A percentile compares a stretch with the other conserved stretches of the same genome.
These are phyloP conservation scores for Thyatira batis DNA, from an alignment of 2,888 invertebrate genomes.

Conservation along the genomic window DNA sequence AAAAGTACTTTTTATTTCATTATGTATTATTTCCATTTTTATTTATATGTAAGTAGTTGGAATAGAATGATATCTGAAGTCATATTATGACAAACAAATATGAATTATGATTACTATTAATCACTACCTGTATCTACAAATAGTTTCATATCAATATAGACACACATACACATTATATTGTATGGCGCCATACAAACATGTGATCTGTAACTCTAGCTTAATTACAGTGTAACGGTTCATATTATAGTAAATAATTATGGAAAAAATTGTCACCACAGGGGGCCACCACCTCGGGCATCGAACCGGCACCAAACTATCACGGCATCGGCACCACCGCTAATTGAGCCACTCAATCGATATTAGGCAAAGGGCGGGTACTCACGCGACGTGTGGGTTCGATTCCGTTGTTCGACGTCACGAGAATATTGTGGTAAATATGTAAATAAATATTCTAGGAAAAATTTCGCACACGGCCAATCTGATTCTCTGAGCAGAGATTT, in stretches of 20 bases:
- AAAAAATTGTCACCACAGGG: slow-evolving; percentile 40
- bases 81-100: too few relatives aligned
- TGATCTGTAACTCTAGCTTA: background rate
- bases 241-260: slow-evolving; percentile 47
- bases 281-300: slow-evolving; percentile 22
- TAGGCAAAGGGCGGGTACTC: slow-evolving; percentile 34
- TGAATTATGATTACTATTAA: too few relatives aligned
- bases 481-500: too few relatives aligned
- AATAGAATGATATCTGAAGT: too few relatives aligned
- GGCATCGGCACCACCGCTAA: slow-evolving; percentile 43
- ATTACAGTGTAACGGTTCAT: slow-evolving; percentile 5
- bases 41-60: too few relatives aligned
- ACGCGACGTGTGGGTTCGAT: slow-evolving; percentile 20
- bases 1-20: too few relatives aligned
- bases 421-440: background rate
- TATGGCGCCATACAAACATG: background rate
- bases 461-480: too few relatives aligned
- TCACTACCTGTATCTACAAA: too few relatives aligned
- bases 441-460: too few relatives aligned
- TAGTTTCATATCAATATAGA: too few relatives aligned
- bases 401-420: slow-evolving; percentile 23
- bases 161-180: too few relatives aligned
- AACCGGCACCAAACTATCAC: slow-evolving; percentile 6
- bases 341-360: slow-evolving; percentile 53
- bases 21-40: too few relatives aligned